These are phyloP conservation scores for Zygothrica quintamaculata DNA, from an alignment of 2,888 invertebrate genomes.

Conservation along the genomic window DNA sequence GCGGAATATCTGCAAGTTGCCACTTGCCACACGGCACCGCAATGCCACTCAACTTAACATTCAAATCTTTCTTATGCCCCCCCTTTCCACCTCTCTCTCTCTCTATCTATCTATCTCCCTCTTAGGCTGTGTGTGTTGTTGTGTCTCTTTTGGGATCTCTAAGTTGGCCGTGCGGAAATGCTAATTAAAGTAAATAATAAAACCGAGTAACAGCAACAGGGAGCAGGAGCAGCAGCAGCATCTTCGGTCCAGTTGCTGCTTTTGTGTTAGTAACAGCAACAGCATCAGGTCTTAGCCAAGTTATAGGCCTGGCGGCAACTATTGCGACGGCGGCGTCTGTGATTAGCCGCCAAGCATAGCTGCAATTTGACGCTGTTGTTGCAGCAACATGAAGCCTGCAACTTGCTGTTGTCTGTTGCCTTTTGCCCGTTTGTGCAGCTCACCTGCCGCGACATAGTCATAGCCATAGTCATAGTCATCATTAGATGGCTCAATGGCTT, in stretches of 20 bases:
- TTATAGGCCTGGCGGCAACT: slow-evolving; percentile 3
- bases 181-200: slow-evolving; percentile 78
- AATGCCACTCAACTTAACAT: background rate
- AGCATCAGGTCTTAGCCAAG: slow-evolving; percentile 5
- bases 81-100: slow-evolving; percentile 2
- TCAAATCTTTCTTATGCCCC: background rate
- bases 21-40: slow-evolving; percentile 11
- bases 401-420: no score
- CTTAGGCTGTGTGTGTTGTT: slow-evolving; percentile 1
- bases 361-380: slow-evolving; percentile 51
- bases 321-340: slow-evolving; percentile 61
- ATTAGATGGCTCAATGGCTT: slow-evolving; percentile 50
- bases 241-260: slow-evolving; percentile 11
- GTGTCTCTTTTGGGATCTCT: slow-evolving; percentile 24
- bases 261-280: slow-evolving; percentile 4
- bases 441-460: slow-evolving; percentile 59
- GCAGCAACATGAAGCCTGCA: slow-evolving; percentile 4
- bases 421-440: no score
- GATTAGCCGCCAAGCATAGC: slow-evolving; percentile 57
- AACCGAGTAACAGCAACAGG: slow-evolving; percentile 22
- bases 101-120: slow-evolving; percentile 11
- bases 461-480: slow-evolving; percentile 57
- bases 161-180: slow-evolving; percentile 66
- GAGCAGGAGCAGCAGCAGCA: slow-evolving; percentile 29
- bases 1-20: slow-evolving; percentile 64